Conservation (phyloP, 2,888 invertebrate genomes). For the Morinoia aosen region DNA sequence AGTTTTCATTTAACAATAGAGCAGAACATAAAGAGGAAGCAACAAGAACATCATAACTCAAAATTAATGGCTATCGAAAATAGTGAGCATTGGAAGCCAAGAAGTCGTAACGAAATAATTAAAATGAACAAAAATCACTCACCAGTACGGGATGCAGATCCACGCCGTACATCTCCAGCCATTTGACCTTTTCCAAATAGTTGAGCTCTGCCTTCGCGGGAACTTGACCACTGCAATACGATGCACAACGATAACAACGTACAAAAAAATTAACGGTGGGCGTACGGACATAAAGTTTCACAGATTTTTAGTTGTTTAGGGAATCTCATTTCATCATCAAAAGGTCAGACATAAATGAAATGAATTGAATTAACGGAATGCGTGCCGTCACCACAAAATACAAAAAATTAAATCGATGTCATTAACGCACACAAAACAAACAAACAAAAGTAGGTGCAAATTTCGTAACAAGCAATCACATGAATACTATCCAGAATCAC, state of each 20-base stretch:
- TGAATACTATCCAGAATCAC: not conserved
- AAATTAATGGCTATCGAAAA: not conserved
- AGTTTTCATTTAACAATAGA: not conserved
- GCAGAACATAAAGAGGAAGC: not conserved
- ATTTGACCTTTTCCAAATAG: constrained; percentile 97
- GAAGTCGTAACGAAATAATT: not conserved
- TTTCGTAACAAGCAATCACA: not conserved
- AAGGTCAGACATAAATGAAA: not conserved
- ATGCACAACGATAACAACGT: constrained; percentile 65
- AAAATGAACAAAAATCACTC: constrained; percentile 71
- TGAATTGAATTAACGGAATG: not conserved
- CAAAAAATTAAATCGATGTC: not conserved
- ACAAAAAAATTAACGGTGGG: constrained; percentile 38
- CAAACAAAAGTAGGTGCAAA: not conserved
- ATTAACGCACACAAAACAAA: not conserved
- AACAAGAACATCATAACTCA: not conserved
- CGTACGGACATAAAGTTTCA: not conserved
- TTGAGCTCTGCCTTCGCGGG: constrained; percentile 90
- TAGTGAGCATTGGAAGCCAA: not conserved
- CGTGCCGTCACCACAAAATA: not conserved
- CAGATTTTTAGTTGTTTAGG: not conserved
- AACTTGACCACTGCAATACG: constrained; percentile 81
- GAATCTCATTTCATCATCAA: not conserved
- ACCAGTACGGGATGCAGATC: constrained; percentile 97
- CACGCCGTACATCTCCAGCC: constrained; percentile 98